Conservation (phyloP, 2,113 vertebrate species). For the Notiomystis cincta region DNA sequence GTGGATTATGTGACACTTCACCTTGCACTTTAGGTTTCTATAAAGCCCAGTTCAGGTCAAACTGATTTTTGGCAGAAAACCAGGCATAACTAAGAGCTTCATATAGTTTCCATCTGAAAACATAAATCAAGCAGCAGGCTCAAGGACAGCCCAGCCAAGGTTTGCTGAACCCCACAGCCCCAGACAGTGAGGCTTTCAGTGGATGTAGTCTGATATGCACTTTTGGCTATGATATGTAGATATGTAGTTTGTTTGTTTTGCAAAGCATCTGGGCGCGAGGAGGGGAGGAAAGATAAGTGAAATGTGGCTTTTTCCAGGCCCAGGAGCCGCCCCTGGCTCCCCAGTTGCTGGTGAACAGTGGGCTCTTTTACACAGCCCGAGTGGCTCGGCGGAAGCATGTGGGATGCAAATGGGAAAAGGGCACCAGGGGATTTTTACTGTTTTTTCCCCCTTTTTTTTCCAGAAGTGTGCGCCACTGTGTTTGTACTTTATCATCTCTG, state of each 20-base stretch:
- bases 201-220: not conserved
- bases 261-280: not conserved
- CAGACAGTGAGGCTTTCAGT: slow-evolving; percentile 59
- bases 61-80: slow-evolving; percentile 55
- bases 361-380: slow-evolving; percentile 4
- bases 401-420: slow-evolving; percentile 11
- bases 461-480: not conserved
- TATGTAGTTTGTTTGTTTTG: slow-evolving; percentile 58
- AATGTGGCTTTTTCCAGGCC: slow-evolving; percentile 26
- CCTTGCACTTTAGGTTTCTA: slow-evolving; percentile 42
- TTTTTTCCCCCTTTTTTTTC: accelerated
- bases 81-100: slow-evolving; percentile 57
- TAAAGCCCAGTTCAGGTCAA: slow-evolving; percentile 44
- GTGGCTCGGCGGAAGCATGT: not conserved
- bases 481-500: not conserved
- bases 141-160: slow-evolving; percentile 3
- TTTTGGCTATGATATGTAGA: slow-evolving; percentile 38
- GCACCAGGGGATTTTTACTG: not conserved
- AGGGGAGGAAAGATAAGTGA: slow-evolving; percentile 36
- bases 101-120: slow-evolving; percentile 62
- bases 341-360: not conserved
- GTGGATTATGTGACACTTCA: slow-evolving; percentile 28
- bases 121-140: slow-evolving; percentile 61
- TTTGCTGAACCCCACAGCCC: slow-evolving; percentile 25
- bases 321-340: not conserved